Conservation (phyloP, 2,888 invertebrate genomes). For the Agrotis puta region DNA sequence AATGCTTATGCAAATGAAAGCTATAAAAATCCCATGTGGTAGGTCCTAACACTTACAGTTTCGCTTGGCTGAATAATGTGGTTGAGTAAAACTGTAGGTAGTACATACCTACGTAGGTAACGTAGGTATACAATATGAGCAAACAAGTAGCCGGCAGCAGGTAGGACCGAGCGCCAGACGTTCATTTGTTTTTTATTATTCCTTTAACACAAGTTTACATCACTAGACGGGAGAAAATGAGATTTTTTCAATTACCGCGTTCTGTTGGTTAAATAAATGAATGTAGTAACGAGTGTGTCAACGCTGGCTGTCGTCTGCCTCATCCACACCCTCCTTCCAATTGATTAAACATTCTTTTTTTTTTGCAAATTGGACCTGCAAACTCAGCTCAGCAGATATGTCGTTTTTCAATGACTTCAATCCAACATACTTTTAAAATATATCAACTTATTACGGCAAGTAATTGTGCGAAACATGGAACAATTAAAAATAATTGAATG, state of each 20-base stretch:
- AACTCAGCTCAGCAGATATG: slow-evolving; percentile 28
- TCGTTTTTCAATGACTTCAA: slow-evolving; percentile 57
- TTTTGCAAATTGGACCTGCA: slow-evolving; percentile 69
- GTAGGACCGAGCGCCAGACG: slow-evolving; percentile 63
- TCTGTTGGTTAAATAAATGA: slow-evolving; percentile 78
- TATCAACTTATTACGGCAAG: slow-evolving; percentile 26
- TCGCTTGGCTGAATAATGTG: slow-evolving; percentile 56
- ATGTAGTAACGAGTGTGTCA: slow-evolving; percentile 69
- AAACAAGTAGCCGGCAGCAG: slow-evolving; percentile 55
- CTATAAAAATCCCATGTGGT: slow-evolving; percentile 52
- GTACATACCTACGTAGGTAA: slow-evolving; percentile 5
- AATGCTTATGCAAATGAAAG: slow-evolving; percentile 51
- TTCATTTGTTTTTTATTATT: slow-evolving; percentile 70
- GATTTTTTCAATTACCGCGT: slow-evolving; percentile 86
- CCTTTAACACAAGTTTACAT: slow-evolving; percentile 75
- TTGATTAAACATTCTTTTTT: slow-evolving; percentile 76
- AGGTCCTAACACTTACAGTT: slow-evolving; percentile 54
- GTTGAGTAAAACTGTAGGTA: slow-evolving; percentile 44
- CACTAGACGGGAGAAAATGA: slow-evolving; percentile 80
- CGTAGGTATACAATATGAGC: slow-evolving; percentile 45
- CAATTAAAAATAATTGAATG: slow-evolving; percentile 62
- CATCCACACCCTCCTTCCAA: slow-evolving; percentile 69
- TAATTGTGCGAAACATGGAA: slow-evolving; percentile 49
- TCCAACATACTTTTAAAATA: slow-evolving; percentile 18
- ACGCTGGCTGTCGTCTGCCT: slow-evolving; percentile 51